Evolutionary conservation across 2,888 invertebrate genomes (phyloP).

Genomic region (Callosobruchus maculatus): DNA sequence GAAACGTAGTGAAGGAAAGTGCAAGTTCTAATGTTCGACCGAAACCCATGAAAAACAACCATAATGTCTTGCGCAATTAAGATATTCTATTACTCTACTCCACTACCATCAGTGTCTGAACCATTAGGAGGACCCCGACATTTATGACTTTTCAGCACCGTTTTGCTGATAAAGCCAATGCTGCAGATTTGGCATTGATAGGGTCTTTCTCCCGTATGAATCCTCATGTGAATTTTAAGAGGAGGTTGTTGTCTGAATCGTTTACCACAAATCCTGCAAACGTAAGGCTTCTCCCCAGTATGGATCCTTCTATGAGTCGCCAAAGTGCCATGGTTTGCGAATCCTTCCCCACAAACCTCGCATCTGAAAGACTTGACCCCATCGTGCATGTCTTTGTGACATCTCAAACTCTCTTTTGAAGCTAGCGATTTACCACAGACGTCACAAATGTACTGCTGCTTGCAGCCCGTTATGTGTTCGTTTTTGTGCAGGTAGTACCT

Average conservation of each 20-base stretch:
- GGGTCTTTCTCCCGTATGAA: constrained; percentile 24
- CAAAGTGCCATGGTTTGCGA: constrained; percentile 45
- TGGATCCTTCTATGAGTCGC: constrained; percentile 52
- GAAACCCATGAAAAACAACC: too few relatives aligned
- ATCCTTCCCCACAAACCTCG: constrained; percentile 45
- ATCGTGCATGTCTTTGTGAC: constrained; percentile 32
- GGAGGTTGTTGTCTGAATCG: constrained; percentile 23
- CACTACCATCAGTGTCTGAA: not conserved
- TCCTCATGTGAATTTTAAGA: constrained; percentile 21
- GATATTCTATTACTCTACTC: not conserved
- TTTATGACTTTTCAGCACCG: constrained; percentile 43
- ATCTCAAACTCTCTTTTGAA: constrained; percentile 21
- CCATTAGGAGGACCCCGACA: constrained; percentile 22
- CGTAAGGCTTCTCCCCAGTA: constrained; percentile 7
- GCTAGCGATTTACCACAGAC: constrained; percentile 12
- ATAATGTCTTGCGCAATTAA: too few relatives aligned
- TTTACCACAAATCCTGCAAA: constrained; percentile 3
- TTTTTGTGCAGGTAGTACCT: constrained; percentile 10
- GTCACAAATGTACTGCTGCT: not conserved
- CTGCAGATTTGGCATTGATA: constrained; percentile 38
- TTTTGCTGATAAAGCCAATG: constrained; percentile 43
- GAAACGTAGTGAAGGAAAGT: too few relatives aligned
- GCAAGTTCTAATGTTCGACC: too few relatives aligned
- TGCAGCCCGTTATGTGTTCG: not conserved
- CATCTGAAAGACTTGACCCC: constrained; percentile 35